Percentiles rank a stretch among this genome's conserved stretches.
phyloP scores from a whole-genome alignment of 2,888 invertebrate genomes.

The Drosophila siamana region DNA sequence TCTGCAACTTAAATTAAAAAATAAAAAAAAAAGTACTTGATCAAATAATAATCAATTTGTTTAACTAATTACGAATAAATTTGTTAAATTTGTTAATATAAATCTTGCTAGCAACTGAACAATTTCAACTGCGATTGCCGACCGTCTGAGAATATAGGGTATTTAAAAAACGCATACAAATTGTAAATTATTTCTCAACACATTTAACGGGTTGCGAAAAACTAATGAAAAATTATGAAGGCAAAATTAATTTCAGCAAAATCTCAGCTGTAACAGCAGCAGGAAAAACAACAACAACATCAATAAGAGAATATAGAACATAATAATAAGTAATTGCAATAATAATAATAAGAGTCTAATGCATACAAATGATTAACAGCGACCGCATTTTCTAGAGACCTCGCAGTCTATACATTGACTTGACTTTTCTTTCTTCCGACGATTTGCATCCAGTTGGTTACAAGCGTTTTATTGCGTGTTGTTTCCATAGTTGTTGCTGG shows the following conservation, averaged over 20 bases:
- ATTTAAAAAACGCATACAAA: conserved; percentile 24
- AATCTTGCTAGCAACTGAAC: too few relatives aligned
- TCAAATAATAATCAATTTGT: too few relatives aligned
- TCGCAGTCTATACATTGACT: background rate
- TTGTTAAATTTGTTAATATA: too few relatives aligned
- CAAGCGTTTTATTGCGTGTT: conserved; percentile 6
- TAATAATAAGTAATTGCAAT: conserved; percentile 26
- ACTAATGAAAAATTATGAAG: conserved; percentile 68
- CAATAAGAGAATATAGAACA: conserved; percentile 29
- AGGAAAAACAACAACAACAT: conserved; percentile 48
- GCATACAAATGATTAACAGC: conserved; percentile 29
- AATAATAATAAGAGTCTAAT: conserved; percentile 29
- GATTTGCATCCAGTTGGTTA: conserved; percentile 29
- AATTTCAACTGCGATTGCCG: background rate
- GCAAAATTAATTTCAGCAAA: conserved; percentile 66
- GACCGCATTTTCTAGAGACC: conserved; percentile 38
- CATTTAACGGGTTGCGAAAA: conserved; percentile 69
- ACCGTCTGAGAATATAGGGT: conserved; percentile 29
- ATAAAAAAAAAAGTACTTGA: too few relatives aligned
- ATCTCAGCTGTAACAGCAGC: conserved; percentile 36
- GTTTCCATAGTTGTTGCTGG: conserved; percentile 5
- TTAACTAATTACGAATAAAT: too few relatives aligned
- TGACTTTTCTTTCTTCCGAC: conserved; percentile 19
- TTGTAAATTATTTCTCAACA: conserved; percentile 75
- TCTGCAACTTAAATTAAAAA: background rate